Percentiles rank a stretch among this genome's conserved stretches.
Evolutionary conservation across 2,113 vertebrate genomes (phyloP).

Genomic region (Coregonus clupeaformis): DNA sequence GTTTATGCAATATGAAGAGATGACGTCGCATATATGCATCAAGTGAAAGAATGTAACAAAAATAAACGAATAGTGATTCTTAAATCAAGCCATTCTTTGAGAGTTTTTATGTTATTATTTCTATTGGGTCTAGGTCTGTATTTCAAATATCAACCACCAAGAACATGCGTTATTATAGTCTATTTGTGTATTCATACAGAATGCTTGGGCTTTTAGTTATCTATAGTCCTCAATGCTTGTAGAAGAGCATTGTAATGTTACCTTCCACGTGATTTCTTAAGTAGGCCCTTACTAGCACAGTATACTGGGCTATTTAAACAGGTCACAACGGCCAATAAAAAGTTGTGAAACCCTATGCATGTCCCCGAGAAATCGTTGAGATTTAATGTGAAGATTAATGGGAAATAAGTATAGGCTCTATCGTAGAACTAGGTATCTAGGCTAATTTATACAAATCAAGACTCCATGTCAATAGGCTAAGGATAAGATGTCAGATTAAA

Average conservation of each 20-base stretch:
- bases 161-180: neutral
- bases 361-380: neutral
- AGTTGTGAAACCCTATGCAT: neutral
- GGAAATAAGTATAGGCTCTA: neutral
- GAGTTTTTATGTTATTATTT: slow-evolving; percentile 4
- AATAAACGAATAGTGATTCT: slow-evolving; percentile 28
- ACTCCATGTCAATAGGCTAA: neutral
- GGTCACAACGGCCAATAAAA: neutral
- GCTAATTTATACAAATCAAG: neutral
- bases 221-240: too few relatives aligned
- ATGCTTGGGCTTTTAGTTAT: too few relatives aligned
- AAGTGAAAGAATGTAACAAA: slow-evolving; percentile 40
- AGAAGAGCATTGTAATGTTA: too few relatives aligned
- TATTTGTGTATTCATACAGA: too few relatives aligned
- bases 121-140: neutral
- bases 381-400: neutral
- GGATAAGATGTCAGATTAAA: neutral
- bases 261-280: too few relatives aligned
- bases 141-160: too few relatives aligned
- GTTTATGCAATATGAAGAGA: slow-evolving; percentile 27
- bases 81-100: slow-evolving; percentile 15
- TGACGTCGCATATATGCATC: slow-evolving; percentile 31
- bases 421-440: too few relatives aligned
- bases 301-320: too few relatives aligned
- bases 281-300: neutral